A percentile compares a stretch with the other conserved stretches of the same genome.
phyloP scores from a whole-genome alignment of 2,888 invertebrate species.

The Drosophila paranaensis region DNA sequence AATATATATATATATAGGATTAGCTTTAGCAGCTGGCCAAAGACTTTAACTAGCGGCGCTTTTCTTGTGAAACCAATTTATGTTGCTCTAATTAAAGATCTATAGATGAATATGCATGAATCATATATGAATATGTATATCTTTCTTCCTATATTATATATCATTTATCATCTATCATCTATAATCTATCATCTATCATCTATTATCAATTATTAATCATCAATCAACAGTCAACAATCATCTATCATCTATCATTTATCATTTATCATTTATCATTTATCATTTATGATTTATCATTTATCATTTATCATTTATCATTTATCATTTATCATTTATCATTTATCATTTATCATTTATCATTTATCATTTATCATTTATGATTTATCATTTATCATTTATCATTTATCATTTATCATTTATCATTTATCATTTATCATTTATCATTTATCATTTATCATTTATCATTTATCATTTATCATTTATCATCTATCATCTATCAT shows the following conservation, averaged over 20 bases:
- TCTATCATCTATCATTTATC: background rate
- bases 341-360: background rate
- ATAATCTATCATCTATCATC: background rate
- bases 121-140: background rate
- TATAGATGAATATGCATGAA: background rate
- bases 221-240: no score
- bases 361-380: background rate
- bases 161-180: background rate
- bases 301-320: background rate
- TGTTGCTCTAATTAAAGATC: slow-evolving; percentile 4
- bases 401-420: background rate
- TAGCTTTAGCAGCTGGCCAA: slow-evolving; percentile 3
- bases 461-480: background rate
- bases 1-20: background rate
- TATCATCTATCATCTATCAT: background rate
- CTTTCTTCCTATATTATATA: background rate
- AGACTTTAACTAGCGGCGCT: slow-evolving; percentile 9
- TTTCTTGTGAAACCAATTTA: background rate
- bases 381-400: background rate
- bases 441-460: background rate
- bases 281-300: background rate
- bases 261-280: background rate
- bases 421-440: background rate
- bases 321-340: background rate
- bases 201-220: background rate